phyloP scores from a whole-genome alignment of 2,888 invertebrate species.

The Octonoba sinensis region DNA sequence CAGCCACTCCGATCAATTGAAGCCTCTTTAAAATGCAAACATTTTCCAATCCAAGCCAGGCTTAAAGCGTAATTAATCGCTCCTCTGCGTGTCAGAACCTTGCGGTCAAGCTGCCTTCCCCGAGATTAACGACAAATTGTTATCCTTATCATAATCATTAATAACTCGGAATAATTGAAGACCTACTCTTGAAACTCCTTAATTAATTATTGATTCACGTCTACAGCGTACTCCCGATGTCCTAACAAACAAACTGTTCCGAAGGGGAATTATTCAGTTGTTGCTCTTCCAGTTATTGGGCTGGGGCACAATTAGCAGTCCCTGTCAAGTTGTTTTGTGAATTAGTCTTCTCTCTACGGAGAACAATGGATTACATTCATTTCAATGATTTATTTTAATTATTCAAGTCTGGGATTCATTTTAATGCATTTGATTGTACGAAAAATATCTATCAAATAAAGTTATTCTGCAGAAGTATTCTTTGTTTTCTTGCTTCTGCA shows the following conservation, averaged over 20 bases:
- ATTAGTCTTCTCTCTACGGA: too few species aligned
- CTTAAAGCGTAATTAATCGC: conserved; percentile 38
- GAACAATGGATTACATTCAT: too few species aligned
- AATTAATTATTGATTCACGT: conserved; percentile 42
- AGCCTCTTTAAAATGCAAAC: conserved; percentile 23
- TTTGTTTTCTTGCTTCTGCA: too few species aligned
- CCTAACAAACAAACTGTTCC: conserved; percentile 27
- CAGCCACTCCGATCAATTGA: background rate
- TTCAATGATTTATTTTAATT: too few species aligned
- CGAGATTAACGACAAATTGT: conserved; percentile 48
- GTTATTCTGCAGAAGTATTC: too few species aligned
- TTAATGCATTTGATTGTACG: too few species aligned
- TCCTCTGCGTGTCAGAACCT: conserved; percentile 41
- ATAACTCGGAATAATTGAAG: conserved; percentile 41
- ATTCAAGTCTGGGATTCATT: too few species aligned
- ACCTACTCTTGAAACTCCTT: conserved; percentile 21
- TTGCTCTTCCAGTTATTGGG: too few species aligned
- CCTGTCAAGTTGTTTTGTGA: too few species aligned
- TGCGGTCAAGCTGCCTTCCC: conserved; percentile 27
- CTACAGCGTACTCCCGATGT: background rate
- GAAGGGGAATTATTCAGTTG: too few species aligned
- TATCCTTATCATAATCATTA: conserved; percentile 54
- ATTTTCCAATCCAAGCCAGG: conserved; percentile 13
- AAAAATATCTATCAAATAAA: too few species aligned
- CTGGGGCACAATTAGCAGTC: too few species aligned